A percentile compares a stretch with the other conserved stretches of the same genome.
phyloP scores from a whole-genome alignment of 1,140 invertebrate species.

The Drosophila tsacasi region DNA sequence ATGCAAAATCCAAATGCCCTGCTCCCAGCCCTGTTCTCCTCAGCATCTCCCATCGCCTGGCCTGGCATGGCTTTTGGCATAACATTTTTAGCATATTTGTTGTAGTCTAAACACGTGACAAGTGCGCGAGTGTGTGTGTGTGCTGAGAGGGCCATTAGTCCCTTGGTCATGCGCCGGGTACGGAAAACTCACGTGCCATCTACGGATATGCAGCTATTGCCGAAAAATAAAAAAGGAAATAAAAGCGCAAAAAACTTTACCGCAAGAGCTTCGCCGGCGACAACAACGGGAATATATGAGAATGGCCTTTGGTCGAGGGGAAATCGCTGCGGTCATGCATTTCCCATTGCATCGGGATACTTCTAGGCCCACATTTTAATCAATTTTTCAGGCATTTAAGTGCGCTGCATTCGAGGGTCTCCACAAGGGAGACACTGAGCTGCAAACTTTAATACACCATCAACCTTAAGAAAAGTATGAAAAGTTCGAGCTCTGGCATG shows the following conservation, averaged over 20 bases:
- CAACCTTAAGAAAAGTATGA: background rate
- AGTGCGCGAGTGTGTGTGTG: constrained; percentile 32
- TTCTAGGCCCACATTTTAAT: constrained; percentile 55
- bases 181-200: constrained; percentile 73
- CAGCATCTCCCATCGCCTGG: constrained; percentile 23
- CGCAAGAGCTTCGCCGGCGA: constrained; percentile 62
- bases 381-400: constrained; percentile 52
- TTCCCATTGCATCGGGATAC: constrained; percentile 54
- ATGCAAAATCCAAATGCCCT: constrained; percentile 61
- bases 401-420: constrained; percentile 21
- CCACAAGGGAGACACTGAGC: too few species aligned
- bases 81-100: constrained; percentile 83
- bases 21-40: background rate
- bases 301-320: constrained; percentile 27
- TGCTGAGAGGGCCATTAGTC: constrained; percentile 68
- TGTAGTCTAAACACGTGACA: constrained; percentile 80
- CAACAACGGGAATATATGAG: constrained; percentile 42
- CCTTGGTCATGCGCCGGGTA: constrained; percentile 70
- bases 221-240: constrained; percentile 11
- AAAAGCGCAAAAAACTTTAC: constrained; percentile 58
- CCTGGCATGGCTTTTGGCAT: constrained; percentile 69
- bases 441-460: too few species aligned
- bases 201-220: constrained; percentile 46
- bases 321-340: constrained; percentile 62
- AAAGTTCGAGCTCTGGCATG: background rate